Evolutionary conservation across 2,113 vertebrate genomes (phyloP).

Genomic region (human): DNA sequence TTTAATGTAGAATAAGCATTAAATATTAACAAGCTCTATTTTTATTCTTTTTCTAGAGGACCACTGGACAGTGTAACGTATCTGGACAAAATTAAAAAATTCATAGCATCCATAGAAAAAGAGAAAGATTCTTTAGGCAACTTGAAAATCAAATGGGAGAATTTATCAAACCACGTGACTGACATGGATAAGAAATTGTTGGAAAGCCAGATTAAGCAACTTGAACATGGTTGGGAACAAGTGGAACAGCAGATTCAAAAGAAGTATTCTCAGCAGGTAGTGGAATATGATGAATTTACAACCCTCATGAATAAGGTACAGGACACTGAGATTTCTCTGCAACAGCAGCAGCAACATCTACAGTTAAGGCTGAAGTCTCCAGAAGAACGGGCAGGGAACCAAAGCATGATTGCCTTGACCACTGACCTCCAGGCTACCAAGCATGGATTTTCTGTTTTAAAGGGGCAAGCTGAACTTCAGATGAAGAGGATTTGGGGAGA

Average conservation of each 20-base stretch:
- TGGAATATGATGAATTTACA: conserved; percentile 78
- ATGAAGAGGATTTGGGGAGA: conserved; percentile 85
- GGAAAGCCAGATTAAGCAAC: conserved; percentile 82
- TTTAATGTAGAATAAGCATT: neutral
- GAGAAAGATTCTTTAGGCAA: conserved; percentile 84
- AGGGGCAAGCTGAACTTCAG: conserved; percentile 82
- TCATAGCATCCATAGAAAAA: conserved; percentile 84
- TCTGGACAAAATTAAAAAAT: conserved; percentile 83
- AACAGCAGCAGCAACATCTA: conserved; percentile 77
- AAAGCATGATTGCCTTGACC: conserved; percentile 78
- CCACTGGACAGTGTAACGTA: conserved; percentile 84
- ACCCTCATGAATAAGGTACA: conserved; percentile 80
- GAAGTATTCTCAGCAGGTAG: conserved; percentile 79
- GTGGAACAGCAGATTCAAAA: conserved; percentile 85
- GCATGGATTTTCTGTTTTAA: conserved; percentile 82
- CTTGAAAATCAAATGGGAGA: conserved; percentile 81
- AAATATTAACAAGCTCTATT: neutral
- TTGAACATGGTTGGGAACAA: conserved; percentile 86
- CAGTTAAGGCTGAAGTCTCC: conserved; percentile 60
- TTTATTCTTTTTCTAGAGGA: conserved; percentile 80
- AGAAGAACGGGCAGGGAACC: conserved; percentile 75
- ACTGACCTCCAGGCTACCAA: conserved; percentile 85
- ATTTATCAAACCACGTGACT: conserved; percentile 82
- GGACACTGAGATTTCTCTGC: conserved; percentile 82
- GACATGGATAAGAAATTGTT: conserved; percentile 83